A percentile compares a stretch with the other conserved stretches of the same genome.
phyloP scores from a whole-genome alignment of 2,888 invertebrate species.

The Euclidia mi region DNA sequence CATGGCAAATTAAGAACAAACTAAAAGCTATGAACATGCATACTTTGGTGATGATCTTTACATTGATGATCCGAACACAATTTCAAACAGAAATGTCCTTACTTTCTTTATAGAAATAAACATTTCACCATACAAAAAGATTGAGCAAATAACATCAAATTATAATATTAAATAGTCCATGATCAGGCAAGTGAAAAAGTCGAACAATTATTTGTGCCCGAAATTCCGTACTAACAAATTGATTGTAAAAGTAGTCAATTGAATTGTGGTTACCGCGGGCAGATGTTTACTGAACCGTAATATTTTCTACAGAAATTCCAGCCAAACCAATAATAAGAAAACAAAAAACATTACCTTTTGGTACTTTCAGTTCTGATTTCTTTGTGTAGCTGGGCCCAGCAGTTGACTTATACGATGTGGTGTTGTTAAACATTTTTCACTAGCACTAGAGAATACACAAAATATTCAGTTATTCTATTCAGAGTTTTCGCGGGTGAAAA shows the following conservation, averaged over 20 bases:
- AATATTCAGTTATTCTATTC: slow-evolving; percentile 43
- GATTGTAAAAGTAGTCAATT: slow-evolving; percentile 66
- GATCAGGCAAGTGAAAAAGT: slow-evolving; percentile 13
- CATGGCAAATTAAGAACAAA: no score
- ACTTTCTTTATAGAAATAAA: no score
- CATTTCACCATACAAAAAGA: no score
- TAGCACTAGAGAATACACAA: slow-evolving; percentile 26
- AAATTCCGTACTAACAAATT: slow-evolving; percentile 57
- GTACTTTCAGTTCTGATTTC: slow-evolving; percentile 55
- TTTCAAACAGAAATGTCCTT: no score
- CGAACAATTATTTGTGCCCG: slow-evolving; percentile 40
- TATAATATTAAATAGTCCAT: slow-evolving; percentile 11
- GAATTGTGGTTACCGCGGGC: slow-evolving; percentile 64
- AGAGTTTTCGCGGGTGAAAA: slow-evolving; percentile 51
- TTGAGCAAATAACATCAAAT: no score
- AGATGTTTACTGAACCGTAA: slow-evolving; percentile 61
- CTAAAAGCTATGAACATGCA: no score
- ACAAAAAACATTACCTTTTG: slow-evolving; percentile 65
- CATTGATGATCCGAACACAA: no score
- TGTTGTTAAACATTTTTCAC: slow-evolving; percentile 76
- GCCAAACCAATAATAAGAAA: slow-evolving; percentile 44
- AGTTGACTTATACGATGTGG: slow-evolving; percentile 68
- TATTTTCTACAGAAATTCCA: slow-evolving; percentile 54
- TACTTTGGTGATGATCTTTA: no score
- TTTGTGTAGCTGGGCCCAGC: slow-evolving; percentile 59